A percentile compares a stretch with the other conserved stretches of the same genome.
Evolutionary conservation across 2,797 vertebrate genomes (phyloP).

Genomic region (Typhlichthys subterraneus): DNA sequence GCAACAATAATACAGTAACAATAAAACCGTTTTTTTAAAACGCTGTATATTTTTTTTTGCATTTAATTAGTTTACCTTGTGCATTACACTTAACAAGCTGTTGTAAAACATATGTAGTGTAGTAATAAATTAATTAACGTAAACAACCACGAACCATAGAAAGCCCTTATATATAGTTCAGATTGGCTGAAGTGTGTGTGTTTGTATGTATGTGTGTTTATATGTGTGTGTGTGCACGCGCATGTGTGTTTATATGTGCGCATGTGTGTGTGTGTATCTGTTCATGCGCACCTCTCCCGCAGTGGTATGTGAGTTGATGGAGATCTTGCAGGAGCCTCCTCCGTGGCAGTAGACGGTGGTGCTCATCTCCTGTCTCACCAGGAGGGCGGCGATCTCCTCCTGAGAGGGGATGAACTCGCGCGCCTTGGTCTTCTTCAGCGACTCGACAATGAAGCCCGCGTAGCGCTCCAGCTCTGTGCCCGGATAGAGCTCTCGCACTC

Average conservation of each 20-base stretch:
- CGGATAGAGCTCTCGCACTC: slow-evolving; percentile 86
- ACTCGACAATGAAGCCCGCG: slow-evolving; percentile 86
- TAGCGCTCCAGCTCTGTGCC: slow-evolving; percentile 88
- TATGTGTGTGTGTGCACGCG: background rate
- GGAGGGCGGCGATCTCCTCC: slow-evolving; percentile 90
- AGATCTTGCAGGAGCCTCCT: slow-evolving; percentile 94
- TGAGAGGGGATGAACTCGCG: slow-evolving; percentile 93
- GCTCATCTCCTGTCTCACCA: slow-evolving; percentile 90
- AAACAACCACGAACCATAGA: no score
- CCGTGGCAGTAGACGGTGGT: slow-evolving; percentile 94
- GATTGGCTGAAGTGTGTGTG: no score
- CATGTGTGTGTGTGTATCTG: slow-evolving; percentile 3
- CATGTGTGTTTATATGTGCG: background rate
- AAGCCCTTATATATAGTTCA: no score
- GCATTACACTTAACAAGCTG: no score
- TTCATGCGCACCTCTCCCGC: slow-evolving; percentile 85
- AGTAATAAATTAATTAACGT: no score
- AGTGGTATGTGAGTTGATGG: slow-evolving; percentile 93
- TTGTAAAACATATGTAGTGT: no score
- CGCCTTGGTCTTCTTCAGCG: slow-evolving; percentile 89
- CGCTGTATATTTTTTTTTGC: no score
- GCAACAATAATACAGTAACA: no score
- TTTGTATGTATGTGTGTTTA: background rate
- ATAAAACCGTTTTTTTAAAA: no score
- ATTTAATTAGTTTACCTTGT: no score